Conservation (phyloP, 1,140 invertebrate species). For the Pantala flavescens region DNA sequence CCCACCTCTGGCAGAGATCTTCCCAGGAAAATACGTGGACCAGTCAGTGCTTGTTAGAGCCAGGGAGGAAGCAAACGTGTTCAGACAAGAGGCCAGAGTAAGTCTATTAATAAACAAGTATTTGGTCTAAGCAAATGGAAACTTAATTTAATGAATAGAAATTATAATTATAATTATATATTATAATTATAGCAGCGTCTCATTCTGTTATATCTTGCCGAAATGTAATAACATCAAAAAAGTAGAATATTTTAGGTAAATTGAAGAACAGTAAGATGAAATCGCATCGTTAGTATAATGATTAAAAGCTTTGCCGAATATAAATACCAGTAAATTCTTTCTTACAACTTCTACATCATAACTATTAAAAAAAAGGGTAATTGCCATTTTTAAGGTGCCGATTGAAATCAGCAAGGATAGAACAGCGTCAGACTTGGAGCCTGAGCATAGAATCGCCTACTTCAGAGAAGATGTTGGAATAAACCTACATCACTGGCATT, state of each 20-base stretch:
- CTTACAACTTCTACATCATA: no score
- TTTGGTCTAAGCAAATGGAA: not conserved
- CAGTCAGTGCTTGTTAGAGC: constrained; percentile 54
- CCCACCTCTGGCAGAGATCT: constrained; percentile 56
- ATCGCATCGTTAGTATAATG: no score
- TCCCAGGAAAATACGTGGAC: constrained; percentile 69
- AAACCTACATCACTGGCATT: constrained; percentile 71
- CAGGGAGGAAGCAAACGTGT: constrained; percentile 48
- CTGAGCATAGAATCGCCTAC: constrained; percentile 59
- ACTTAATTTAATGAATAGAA: not conserved
- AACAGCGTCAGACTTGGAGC: constrained; percentile 60
- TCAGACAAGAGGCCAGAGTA: not conserved
- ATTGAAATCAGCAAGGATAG: constrained; percentile 59
- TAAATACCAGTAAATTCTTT: no score
- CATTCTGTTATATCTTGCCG: no score
- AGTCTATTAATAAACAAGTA: not conserved
- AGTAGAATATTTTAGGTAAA: no score
- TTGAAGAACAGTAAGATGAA: no score
- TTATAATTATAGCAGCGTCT: no score
- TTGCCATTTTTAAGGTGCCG: constrained; percentile 31
- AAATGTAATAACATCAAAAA: no score
- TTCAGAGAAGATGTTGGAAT: constrained; percentile 63
- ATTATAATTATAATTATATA: no score
- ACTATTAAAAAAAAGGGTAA: no score
- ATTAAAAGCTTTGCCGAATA: no score